Conservation (phyloP, 2,113 vertebrate species). For the Theristicus caerulescens region DNA sequence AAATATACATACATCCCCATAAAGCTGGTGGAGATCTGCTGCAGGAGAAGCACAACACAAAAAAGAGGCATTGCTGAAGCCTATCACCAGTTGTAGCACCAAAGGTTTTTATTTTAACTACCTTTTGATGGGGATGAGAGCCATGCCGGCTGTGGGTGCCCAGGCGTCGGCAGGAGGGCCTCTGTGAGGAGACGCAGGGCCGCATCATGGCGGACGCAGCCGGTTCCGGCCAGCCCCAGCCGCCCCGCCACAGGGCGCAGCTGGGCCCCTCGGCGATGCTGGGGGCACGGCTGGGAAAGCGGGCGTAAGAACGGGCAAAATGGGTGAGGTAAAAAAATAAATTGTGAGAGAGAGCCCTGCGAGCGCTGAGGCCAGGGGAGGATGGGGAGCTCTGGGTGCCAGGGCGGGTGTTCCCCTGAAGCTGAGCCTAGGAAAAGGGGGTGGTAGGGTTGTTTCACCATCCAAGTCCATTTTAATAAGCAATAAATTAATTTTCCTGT, state of each 20-base stretch:
- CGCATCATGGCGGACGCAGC: rapidly evolving
- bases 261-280: rapidly evolving
- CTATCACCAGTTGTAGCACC: background rate
- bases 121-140: rapidly evolving
- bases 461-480: background rate
- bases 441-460: background rate
- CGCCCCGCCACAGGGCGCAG: background rate
- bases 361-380: background rate
- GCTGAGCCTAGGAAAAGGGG: background rate
- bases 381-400: rapidly evolving
- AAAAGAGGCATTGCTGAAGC: background rate
- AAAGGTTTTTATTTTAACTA: background rate
- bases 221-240: background rate
- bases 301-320: rapidly evolving
- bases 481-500: background rate
- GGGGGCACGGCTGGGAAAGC: background rate
- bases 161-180: background rate
- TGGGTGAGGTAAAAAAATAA: background rate
- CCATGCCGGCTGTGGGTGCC: rapidly evolving
- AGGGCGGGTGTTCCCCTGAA: background rate
- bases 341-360: background rate
- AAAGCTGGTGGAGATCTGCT: background rate
- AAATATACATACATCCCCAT: rapidly evolving
- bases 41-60: background rate
- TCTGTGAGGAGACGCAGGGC: background rate